These are phyloP conservation scores for Pantherophis vulpinus DNA, from an alignment of 2,797 vertebrate species.

Conservation along the genomic window DNA sequence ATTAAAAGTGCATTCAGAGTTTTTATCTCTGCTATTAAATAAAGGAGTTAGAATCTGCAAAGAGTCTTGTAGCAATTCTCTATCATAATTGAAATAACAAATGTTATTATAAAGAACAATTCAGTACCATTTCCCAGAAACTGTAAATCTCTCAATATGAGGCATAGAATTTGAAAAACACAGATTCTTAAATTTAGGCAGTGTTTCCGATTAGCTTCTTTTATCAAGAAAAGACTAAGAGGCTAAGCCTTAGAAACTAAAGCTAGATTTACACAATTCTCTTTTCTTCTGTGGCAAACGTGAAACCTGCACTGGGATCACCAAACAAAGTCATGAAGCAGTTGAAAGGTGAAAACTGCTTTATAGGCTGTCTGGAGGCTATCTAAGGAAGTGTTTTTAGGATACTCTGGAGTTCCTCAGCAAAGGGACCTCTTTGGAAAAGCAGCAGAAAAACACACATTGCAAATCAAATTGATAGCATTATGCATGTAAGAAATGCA, in stretches of 20 bases:
- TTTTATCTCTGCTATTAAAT: conserved; percentile 23
- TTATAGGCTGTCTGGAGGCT: neutral
- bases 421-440: neutral
- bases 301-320: neutral
- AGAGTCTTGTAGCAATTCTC: conserved; percentile 10
- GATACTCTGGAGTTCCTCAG: neutral
- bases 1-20: neutral
- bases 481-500: neutral
- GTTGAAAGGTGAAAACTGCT: neutral
- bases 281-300: neutral
- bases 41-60: neutral
- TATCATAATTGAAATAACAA: conserved; percentile 2
- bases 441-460: neutral
- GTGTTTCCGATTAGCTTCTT: conserved; percentile 24
- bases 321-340: neutral
- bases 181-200: neutral
- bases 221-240: neutral
- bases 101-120: conserved; percentile 17
- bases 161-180: neutral
- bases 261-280: neutral
- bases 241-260: neutral
- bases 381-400: neutral
- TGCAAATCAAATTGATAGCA: neutral
- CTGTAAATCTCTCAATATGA: conserved; percentile 5
- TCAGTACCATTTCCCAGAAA: conserved; percentile 6